A percentile compares a stretch with the other conserved stretches of the same genome.
These are phyloP conservation scores for Alloplasta piceator DNA, from an alignment of 2,888 invertebrate species.

Conservation along the genomic window DNA sequence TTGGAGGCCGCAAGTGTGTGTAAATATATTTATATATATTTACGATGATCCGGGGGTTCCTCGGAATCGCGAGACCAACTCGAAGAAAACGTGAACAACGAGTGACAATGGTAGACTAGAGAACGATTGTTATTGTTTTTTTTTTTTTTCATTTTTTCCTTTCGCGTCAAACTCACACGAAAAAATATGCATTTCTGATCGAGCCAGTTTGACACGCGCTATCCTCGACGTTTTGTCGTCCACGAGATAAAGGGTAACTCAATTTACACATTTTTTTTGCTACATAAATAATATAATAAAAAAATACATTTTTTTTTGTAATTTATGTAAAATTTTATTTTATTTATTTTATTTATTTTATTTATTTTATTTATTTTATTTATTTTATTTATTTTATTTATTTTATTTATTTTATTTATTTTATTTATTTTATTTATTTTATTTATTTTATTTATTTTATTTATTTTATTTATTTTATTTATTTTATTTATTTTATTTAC, in stretches of 20 bases:
- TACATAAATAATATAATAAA: background rate
- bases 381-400: too few species aligned
- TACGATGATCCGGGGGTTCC: conserved; percentile 57
- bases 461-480: too few species aligned
- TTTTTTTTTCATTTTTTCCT: conserved; percentile 27
- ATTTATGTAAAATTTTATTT: too few species aligned
- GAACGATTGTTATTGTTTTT: conserved; percentile 23
- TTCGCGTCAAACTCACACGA: background rate
- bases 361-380: too few species aligned
- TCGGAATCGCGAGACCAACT: conserved; percentile 64
- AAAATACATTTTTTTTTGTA: too few species aligned
- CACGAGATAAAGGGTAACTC: conserved; percentile 61
- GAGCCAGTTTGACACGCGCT: background rate
- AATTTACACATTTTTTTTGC: background rate
- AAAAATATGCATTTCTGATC: background rate
- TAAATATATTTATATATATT: too few species aligned
- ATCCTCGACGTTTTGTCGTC: conserved; percentile 33
- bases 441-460: too few species aligned
- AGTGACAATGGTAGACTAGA: conserved; percentile 60
- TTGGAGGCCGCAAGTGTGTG: too few species aligned
- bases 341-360: too few species aligned
- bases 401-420: too few species aligned
- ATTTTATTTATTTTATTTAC: too few species aligned
- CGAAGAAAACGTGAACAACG: conserved; percentile 65
- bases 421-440: too few species aligned